Evolutionary conservation across 2,888 invertebrate genomes (phyloP).

Genomic region (Agelastica alni): DNA sequence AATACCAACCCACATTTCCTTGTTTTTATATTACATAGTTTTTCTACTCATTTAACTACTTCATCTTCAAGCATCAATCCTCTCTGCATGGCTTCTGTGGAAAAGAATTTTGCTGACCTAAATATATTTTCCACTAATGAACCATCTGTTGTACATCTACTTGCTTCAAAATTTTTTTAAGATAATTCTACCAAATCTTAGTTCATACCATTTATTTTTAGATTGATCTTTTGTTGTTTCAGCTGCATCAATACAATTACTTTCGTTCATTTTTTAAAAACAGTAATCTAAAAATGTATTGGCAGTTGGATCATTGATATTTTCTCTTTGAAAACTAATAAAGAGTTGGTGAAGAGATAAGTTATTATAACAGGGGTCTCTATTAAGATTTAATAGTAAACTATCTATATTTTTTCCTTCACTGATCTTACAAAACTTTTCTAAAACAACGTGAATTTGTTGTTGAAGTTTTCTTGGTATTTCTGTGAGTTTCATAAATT

Average conservation of each 20-base stretch:
- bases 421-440: too few species aligned
- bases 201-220: constrained; percentile 18
- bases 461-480: background rate
- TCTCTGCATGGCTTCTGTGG: too few species aligned
- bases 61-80: too few species aligned
- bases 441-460: too few species aligned
- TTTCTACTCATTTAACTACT: too few species aligned
- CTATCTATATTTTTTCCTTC: background rate
- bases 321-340: constrained; percentile 1
- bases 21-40: too few species aligned
- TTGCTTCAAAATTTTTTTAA: constrained; percentile 22
- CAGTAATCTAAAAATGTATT: constrained; percentile 8
- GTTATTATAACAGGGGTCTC: background rate
- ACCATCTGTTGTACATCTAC: constrained; percentile 26
- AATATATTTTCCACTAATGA: too few species aligned
- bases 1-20: too few species aligned
- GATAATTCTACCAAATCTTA: constrained; percentile 32
- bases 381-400: background rate
- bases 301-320: background rate
- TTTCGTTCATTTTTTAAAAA: background rate
- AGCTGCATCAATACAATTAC: constrained; percentile 2
- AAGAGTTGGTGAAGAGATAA: constrained; percentile 2
- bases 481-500: background rate
- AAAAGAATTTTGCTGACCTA: too few species aligned
- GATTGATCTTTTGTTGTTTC: constrained; percentile 5